Evolutionary conservation across 2,888 invertebrate genomes (phyloP), one percentile per base, ranked within the genome.

Genomic region (Tuta absoluta): DNA sequence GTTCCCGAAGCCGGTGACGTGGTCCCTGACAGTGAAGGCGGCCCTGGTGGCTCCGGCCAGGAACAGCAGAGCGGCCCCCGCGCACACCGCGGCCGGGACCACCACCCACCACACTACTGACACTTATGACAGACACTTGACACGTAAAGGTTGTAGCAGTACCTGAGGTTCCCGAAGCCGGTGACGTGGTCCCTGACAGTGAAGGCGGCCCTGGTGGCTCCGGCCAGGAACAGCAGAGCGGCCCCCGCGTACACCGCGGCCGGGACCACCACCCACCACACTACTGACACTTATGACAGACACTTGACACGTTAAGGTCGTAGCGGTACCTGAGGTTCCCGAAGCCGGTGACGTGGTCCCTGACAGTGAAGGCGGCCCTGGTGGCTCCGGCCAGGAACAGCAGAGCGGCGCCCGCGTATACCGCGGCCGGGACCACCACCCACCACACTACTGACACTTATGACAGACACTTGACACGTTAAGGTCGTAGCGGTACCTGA

Each of bases 121-220:
- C 98, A 95, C 10, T 97, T 97, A 67, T 99, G 93, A 98, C 98
- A 99, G 85, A 99, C 99, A 84, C 98, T 98, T 33, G 33, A 33
- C 33, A 3, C 33, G 33, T 8, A 3, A 33, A 3, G 5, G 3
- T 7, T 8, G 3, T 7, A 98, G 93, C 91, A 98, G 97, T 98
- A 95, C 93, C 96, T 94, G 65, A 97, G 87, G 83, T 96, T 96
- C 23, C 96, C 96, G 77, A 96, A 96, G 4, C 98, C 98, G 68
- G 96, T 93, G 24, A 98, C 96, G 78, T 97, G 97, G 74, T 97
- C 97, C 79, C 98, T 95, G 0, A 98, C 93, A 0, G 97, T 96
- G 80, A 98, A 98, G 24, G 98, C 98, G 0, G 98, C 98, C 69
- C 96, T 93, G 2, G 98, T 95, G 37, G 98, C 97, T 68, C 98